A percentile compares a stretch with the other conserved stretches of the same genome.
Conservation (phyloP, 2,113 vertebrate genomes). For the Anoplopoma fimbria region DNA sequence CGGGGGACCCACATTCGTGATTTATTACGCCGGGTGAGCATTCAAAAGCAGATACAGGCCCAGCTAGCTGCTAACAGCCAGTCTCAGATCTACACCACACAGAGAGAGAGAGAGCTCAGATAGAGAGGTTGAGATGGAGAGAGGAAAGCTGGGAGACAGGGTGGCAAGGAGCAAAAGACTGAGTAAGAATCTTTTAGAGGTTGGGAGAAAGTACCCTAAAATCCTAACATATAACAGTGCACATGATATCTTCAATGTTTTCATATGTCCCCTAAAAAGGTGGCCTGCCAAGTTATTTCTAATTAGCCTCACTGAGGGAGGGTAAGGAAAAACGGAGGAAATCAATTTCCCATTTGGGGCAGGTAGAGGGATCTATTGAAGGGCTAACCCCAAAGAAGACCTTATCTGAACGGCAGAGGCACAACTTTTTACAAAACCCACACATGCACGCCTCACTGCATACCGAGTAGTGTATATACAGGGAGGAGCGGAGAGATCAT, state of each 20-base stretch:
- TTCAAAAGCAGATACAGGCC: conserved; percentile 67
- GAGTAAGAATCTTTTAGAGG: not conserved
- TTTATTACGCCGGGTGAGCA: conserved; percentile 71
- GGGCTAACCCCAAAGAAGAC: conserved; percentile 63
- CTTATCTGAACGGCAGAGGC: conserved; percentile 56
- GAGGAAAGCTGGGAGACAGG: conserved; percentile 31
- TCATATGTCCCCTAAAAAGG: conserved; percentile 44
- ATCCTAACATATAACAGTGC: conserved; percentile 21
- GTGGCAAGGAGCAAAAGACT: conserved; percentile 27
- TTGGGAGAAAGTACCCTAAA: conserved; percentile 1
- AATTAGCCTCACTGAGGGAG: conserved; percentile 70
- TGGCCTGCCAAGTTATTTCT: conserved; percentile 64
- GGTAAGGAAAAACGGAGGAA: conserved; percentile 57
- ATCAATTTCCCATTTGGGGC: conserved; percentile 78
- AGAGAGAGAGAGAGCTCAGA: conserved; percentile 26
- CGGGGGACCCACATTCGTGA: conserved; percentile 70
- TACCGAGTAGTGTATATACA: conserved; percentile 62
- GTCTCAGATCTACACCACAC: conserved; percentile 51
- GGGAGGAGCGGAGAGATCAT: conserved; percentile 60
- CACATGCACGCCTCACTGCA: conserved; percentile 7
- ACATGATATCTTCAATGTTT: conserved; percentile 40
- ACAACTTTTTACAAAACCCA: conserved; percentile 52
- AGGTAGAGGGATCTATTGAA: conserved; percentile 75
- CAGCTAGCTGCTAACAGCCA: conserved; percentile 55
- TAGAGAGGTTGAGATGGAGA: not conserved